Conservation (phyloP, 2,113 vertebrate genomes). For the Neodontobutis hainanensis region DNA sequence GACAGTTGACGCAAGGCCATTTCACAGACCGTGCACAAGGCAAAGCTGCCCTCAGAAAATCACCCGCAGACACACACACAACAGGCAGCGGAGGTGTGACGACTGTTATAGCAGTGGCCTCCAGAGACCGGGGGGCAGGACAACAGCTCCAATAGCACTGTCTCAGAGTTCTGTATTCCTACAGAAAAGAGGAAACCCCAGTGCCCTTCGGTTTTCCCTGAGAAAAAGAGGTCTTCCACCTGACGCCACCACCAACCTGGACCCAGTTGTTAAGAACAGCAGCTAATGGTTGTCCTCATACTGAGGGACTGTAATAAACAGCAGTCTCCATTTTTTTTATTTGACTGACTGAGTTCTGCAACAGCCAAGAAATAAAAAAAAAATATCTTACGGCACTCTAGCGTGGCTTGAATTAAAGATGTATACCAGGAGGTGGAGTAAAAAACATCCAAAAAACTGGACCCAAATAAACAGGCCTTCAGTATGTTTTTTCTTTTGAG, state of each 20-base stretch:
- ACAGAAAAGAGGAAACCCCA: constrained; percentile 16
- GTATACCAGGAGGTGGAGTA: no score
- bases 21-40: constrained; percentile 18
- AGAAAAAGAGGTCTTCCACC: constrained; percentile 63
- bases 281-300: neutral
- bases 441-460: no score
- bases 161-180: constrained; percentile 9
- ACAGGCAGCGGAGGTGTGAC: constrained; percentile 20
- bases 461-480: no score
- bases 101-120: constrained; percentile 34
- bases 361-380: no score
- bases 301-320: no score
- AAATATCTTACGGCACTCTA: no score
- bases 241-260: constrained; percentile 31
- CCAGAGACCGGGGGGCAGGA: constrained; percentile 44
- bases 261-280: constrained; percentile 13
- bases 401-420: no score
- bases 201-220: constrained; percentile 50
- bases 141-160: constrained; percentile 13
- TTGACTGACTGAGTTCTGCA: no score
- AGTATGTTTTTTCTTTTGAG: no score
- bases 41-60: constrained; percentile 1
- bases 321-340: no score
- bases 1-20: constrained; percentile 10
- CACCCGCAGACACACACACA: constrained; percentile 24